Conservation (phyloP, 2,888 invertebrate species). For the Reticulitermes lucifugus region DNA sequence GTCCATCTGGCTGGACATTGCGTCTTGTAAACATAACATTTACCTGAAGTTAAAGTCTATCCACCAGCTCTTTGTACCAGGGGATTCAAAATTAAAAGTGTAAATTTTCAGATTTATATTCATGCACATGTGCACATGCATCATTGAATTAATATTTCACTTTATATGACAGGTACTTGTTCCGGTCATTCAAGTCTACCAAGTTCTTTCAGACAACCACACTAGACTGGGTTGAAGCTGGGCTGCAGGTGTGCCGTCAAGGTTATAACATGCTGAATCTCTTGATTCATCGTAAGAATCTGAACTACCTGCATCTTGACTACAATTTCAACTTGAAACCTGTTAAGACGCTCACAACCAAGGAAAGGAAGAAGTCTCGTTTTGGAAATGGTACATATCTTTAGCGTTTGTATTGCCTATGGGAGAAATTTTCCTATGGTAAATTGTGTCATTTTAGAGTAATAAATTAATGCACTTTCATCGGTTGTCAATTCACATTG, state of each 20-base stretch:
- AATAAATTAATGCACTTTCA: no score
- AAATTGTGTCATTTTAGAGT: no score
- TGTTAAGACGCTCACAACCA: slow-evolving; percentile 98
- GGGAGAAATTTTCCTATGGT: no score
- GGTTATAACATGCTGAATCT: slow-evolving; percentile 99
- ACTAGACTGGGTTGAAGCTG: slow-evolving; percentile 99
- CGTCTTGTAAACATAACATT: no score
- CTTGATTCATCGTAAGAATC: slow-evolving; percentile 98
- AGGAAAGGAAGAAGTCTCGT: slow-evolving; percentile 98
- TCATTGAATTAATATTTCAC: neutral
- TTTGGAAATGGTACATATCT: slow-evolving; percentile 84
- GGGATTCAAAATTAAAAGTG: no score
- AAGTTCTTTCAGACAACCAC: slow-evolving; percentile 99
- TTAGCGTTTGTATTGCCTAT: no score
- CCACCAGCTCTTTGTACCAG: no score
- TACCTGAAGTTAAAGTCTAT: no score
- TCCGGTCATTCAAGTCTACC: slow-evolving; percentile 99
- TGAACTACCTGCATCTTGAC: slow-evolving; percentile 99
- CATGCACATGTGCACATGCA: no score
- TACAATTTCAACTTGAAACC: slow-evolving; percentile 99
- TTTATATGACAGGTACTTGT: slow-evolving; percentile 77
- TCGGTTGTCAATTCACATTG: no score
- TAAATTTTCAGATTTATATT: no score
- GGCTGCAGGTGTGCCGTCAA: slow-evolving; percentile 97
- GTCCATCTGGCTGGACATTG: no score